These are phyloP conservation scores for Drosophila pseudotakahashii DNA, from an alignment of 2,888 invertebrate genomes.

Conservation along the genomic window DNA sequence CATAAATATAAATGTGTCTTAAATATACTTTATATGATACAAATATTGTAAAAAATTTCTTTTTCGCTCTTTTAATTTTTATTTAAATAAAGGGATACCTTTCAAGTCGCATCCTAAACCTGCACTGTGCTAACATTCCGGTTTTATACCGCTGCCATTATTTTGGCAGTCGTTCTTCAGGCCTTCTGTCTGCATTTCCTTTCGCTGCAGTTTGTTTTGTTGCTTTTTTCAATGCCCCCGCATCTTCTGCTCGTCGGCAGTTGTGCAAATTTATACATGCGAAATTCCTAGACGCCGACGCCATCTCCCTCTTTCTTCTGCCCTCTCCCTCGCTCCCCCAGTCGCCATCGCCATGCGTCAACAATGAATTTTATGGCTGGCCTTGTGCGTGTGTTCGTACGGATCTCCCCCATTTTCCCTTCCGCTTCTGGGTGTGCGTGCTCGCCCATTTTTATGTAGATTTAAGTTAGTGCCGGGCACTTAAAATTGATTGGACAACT, in stretches of 20 bases:
- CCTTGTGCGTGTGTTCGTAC: slow-evolving; percentile 31
- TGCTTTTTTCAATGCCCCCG: slow-evolving; percentile 19
- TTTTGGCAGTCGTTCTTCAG: slow-evolving; percentile 44
- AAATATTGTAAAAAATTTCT: too few relatives aligned
- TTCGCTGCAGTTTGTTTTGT: slow-evolving; percentile 49
- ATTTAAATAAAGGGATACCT: background rate
- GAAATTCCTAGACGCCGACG: slow-evolving; percentile 33
- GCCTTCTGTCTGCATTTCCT: slow-evolving; percentile 59
- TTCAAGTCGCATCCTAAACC: background rate
- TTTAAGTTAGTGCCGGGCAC: slow-evolving; percentile 65
- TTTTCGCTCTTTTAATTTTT: too few relatives aligned
- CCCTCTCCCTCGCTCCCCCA: background rate
- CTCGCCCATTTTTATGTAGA: slow-evolving; percentile 64
- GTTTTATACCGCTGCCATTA: slow-evolving; percentile 14
- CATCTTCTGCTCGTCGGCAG: slow-evolving; percentile 23
- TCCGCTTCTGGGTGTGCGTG: slow-evolving; percentile 19
- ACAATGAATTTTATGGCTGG: slow-evolving; percentile 66
- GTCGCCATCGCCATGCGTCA: slow-evolving; percentile 56
- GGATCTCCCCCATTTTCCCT: slow-evolving; percentile 15
- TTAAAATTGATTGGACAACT: slow-evolving; percentile 77
- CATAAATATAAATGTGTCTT: too few relatives aligned
- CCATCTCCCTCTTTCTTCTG: slow-evolving; percentile 12
- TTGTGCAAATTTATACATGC: slow-evolving; percentile 58
- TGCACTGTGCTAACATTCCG: background rate
- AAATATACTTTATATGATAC: too few relatives aligned